phyloP scores from a whole-genome alignment of 2,797 vertebrate genomes.

The Pipistrellus pipistrellus region DNA sequence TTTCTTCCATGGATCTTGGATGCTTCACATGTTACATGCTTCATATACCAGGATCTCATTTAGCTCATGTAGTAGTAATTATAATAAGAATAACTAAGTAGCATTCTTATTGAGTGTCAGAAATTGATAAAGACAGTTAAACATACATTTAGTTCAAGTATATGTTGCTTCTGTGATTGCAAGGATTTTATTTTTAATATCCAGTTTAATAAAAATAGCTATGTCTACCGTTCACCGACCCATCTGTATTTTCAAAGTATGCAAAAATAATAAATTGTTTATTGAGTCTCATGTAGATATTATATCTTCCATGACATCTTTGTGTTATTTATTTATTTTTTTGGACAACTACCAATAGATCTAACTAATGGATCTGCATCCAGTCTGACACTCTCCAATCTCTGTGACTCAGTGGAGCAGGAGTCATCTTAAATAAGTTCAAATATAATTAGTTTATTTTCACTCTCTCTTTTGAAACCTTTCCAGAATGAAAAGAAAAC shows the following conservation, averaged over 20 bases:
- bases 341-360: background rate
- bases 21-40: background rate
- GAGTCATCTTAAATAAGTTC: background rate
- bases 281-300: background rate
- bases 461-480: background rate
- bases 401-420: background rate
- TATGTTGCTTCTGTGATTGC: background rate
- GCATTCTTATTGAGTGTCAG: background rate
- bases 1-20: background rate
- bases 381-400: background rate
- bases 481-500: background rate
- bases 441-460: background rate
- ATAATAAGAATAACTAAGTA: background rate
- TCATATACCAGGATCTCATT: background rate
- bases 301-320: background rate
- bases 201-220: background rate
- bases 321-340: background rate
- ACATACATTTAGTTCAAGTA: background rate
- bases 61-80: background rate
- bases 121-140: background rate
- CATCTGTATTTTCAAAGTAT: background rate
- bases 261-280: background rate
- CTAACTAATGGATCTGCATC: background rate
- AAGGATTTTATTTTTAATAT: background rate
- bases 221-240: background rate